Percentiles rank a stretch among this genome's conserved stretches.
phyloP scores from a whole-genome alignment of 2,113 vertebrate genomes.

The Etheostoma spectabile region DNA sequence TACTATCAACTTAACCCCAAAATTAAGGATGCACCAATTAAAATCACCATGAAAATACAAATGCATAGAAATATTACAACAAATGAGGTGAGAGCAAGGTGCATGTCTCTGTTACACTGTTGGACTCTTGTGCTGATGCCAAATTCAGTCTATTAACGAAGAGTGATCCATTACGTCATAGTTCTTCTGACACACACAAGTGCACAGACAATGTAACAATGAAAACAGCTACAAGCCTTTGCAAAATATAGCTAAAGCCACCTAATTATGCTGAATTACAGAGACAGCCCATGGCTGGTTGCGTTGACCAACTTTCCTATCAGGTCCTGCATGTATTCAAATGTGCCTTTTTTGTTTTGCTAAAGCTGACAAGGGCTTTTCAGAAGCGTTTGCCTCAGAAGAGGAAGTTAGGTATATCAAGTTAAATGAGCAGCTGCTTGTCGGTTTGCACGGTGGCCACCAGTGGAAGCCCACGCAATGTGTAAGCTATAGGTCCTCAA shows the following conservation, averaged over 20 bases:
- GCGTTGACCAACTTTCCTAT: neutral
- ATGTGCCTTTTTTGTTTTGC: too few relatives aligned
- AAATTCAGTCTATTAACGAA: neutral
- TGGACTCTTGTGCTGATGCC: too few relatives aligned
- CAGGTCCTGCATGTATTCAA: neutral
- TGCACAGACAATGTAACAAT: neutral
- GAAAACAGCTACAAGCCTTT: neutral
- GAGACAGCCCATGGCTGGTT: neutral
- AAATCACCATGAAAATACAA: neutral
- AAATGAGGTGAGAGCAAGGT: neutral
- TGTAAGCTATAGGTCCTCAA: neutral
- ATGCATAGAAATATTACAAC: neutral
- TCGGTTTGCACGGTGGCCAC: neutral
- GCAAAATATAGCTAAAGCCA: neutral
- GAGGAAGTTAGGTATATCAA: neutral
- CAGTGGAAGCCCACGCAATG: too few relatives aligned
- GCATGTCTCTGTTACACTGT: neutral
- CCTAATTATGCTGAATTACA: neutral
- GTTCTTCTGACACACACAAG: neutral
- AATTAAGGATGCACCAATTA: neutral
- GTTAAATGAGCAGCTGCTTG: neutral
- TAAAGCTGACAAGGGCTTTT: too few relatives aligned
- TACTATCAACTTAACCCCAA: neutral
- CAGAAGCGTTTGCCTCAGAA: neutral
- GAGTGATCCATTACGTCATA: neutral